Evolutionary conservation across 2,888 invertebrate genomes (phyloP).

Genomic region (Lasius fuliginosus): DNA sequence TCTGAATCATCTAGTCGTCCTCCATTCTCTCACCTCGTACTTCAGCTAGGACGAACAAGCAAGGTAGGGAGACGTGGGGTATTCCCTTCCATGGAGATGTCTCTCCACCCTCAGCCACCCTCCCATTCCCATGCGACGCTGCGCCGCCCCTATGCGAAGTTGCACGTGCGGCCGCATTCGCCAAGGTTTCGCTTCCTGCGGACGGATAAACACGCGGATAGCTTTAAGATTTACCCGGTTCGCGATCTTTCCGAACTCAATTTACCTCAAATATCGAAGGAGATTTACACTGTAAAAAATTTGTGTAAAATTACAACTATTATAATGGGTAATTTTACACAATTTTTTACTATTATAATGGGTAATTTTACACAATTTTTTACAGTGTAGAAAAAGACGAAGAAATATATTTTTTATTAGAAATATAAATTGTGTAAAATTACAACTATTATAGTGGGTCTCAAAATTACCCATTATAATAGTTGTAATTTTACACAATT

Average conservation of each 20-base stretch:
- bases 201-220: slow-evolving; percentile 40
- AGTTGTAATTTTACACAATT: no score
- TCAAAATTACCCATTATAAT: no score
- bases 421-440: no score
- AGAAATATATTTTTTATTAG: no score
- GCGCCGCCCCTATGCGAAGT: slow-evolving; percentile 73
- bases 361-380: no score
- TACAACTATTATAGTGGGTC: no score
- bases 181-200: slow-evolving; percentile 37
- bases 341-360: no score
- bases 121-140: slow-evolving; percentile 57
- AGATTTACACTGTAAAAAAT: background rate
- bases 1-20: slow-evolving; percentile 78
- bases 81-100: slow-evolving; percentile 64
- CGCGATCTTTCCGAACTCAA: background rate
- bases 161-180: slow-evolving; percentile 62
- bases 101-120: slow-evolving; percentile 68
- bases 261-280: background rate
- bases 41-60: slow-evolving; percentile 69
- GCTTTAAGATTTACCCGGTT: background rate
- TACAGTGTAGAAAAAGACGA: no score
- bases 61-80: slow-evolving; percentile 62
- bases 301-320: no score
- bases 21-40: slow-evolving; percentile 80
- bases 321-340: no score